Conservation (phyloP, 2,113 vertebrate species). For the Bambusicola thoracicus region DNA sequence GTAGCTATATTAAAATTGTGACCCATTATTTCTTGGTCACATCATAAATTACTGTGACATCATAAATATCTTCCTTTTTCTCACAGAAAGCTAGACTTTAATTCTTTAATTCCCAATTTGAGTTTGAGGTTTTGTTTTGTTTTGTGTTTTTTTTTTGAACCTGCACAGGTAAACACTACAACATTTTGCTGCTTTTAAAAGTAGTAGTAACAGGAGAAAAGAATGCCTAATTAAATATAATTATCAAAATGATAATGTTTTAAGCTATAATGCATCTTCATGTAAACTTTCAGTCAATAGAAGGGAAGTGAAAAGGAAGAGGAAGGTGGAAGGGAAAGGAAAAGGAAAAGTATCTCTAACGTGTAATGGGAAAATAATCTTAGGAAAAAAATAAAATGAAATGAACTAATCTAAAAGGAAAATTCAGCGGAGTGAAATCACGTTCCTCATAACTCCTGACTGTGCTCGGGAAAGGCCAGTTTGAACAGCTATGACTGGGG, state of each 20-base stretch:
- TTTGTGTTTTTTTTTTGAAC: background rate
- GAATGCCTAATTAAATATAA: constrained; percentile 5
- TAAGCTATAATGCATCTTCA: background rate
- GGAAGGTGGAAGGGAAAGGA: background rate
- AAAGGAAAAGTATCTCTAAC: background rate
- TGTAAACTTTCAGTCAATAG: background rate
- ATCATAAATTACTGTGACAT: constrained; percentile 60
- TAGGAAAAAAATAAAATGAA: background rate
- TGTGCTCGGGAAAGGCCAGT: background rate
- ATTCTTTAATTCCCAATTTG: constrained; percentile 15
- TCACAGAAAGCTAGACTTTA: constrained; percentile 47
- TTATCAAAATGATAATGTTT: constrained; percentile 32
- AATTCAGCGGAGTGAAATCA: background rate
- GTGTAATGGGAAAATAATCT: background rate
- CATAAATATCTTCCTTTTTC: constrained; percentile 59
- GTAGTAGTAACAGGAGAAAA: background rate
- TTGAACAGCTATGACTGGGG: background rate
- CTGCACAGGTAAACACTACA: background rate
- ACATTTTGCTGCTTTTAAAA: constrained; percentile 33
- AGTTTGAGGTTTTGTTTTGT: background rate
- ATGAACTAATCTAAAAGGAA: background rate
- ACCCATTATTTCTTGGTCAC: constrained; percentile 62
- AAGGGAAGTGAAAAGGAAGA: background rate
- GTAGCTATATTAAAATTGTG: constrained; percentile 60
- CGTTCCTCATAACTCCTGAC: background rate